These are phyloP conservation scores for Mixornis gularis DNA, from an alignment of 2,113 vertebrate species.

Conservation along the genomic window DNA sequence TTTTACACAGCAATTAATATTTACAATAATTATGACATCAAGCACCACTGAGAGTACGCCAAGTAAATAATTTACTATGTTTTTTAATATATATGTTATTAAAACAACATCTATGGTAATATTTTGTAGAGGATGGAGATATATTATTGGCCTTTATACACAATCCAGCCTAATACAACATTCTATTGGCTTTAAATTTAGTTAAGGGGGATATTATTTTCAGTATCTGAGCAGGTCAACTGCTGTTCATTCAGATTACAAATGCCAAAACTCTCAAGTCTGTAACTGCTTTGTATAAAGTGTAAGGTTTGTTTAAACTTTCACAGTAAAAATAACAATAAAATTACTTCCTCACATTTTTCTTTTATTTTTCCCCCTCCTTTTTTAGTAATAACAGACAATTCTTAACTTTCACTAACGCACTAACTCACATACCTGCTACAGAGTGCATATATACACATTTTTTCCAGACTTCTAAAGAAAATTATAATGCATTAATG, in stretches of 20 bases:
- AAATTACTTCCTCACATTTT: conserved; percentile 56
- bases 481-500: conserved; percentile 87
- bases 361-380: neutral
- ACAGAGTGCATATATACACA: conserved; percentile 73
- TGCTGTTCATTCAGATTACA: conserved; percentile 15
- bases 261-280: conserved; percentile 56
- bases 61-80: conserved; percentile 65
- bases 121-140: conserved; percentile 12
- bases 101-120: conserved; percentile 57
- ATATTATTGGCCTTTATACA: conserved; percentile 35
- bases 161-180: conserved; percentile 32
- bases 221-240: conserved; percentile 35
- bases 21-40: conserved; percentile 82
- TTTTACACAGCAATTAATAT: conserved; percentile 82
- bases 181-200: conserved; percentile 56
- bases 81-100: conserved; percentile 64
- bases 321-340: conserved; percentile 68
- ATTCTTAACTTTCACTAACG: conserved; percentile 75
- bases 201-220: conserved; percentile 59
- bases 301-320: conserved; percentile 64
- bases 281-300: conserved; percentile 61
- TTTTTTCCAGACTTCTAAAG: conserved; percentile 83
- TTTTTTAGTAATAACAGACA: conserved; percentile 68
- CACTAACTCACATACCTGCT: conserved; percentile 75
- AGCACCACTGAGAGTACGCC: conserved; percentile 65